Base-by-base conservation (phyloP, 2,113 vertebrate genomes). In the Nesospiza acunhae region DNA sequence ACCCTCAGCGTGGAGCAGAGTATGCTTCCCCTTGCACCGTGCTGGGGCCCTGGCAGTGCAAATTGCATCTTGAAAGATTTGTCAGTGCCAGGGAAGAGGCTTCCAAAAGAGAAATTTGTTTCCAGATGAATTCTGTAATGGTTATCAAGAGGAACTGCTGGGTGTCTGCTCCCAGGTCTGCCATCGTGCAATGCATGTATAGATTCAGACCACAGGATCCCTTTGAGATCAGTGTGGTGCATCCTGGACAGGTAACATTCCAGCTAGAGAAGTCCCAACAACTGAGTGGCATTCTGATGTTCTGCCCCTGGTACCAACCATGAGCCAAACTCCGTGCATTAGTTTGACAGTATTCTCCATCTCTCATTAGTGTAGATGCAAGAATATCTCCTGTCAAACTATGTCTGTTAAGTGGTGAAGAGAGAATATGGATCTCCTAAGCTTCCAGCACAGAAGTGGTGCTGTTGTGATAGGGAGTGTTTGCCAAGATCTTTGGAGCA, bases 111-210 rank as follows among this genome's bases (percentile, higher is more conserved):
- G 2, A 80, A 63, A 23, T 44, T 50, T 0, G 1, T 58, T 95
- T 88, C 56, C 22, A 49, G 60, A 31, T 56, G 2, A 72, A 82
- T 92, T 93, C 68, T 0, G 0, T 83, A 50, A 27, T 0, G 2
- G 3, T 79, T 85, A 46, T 82, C 31, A 49, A 66, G 50, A 70
- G 30, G 23, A 89, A 19, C 30, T 3, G 0, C 35, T 68, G 28
- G 4, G 10, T 69, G 10, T 68, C 59, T 79, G 15, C 35, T 91
- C 31, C 41, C 30, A 55, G 16, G 11, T 44, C 20, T 73, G 70
- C 64, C 21, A 3, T 42, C 0, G 0, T 35, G 52, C 4, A 12
- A 2, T 6, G 1, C 1, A 0, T 50, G 33, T 2, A 0, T 39
- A 53, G 42, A 53, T 50, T 56, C 3, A 3, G 26, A 41, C 41